These are phyloP conservation scores for Zeus faber DNA, from an alignment of 2,113 vertebrate genomes.

Conservation along the genomic window DNA sequence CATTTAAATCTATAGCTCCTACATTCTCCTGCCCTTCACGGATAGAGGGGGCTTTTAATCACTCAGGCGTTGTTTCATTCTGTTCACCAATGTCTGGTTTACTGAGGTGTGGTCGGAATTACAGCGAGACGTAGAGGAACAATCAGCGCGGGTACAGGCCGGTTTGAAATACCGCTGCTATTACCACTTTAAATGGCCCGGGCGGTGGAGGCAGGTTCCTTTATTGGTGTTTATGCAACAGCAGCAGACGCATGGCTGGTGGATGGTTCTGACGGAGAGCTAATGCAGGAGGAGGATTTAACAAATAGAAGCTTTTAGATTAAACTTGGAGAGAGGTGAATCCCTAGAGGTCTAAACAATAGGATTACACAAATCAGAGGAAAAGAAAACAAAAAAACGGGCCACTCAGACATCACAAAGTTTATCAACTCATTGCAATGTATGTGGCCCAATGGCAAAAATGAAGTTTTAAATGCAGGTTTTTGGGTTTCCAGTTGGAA, in stretches of 20 bases:
- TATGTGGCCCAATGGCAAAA: too few relatives aligned
- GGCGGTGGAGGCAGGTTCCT: constrained; percentile 35
- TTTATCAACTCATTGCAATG: too few relatives aligned
- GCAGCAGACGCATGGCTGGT: constrained; percentile 36
- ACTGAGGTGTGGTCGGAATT: too few relatives aligned
- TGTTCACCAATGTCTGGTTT: too few relatives aligned
- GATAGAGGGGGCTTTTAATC: constrained; percentile 47
- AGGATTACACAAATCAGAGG: constrained; percentile 38
- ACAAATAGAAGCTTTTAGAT: constrained; percentile 63
- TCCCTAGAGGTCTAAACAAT: too few relatives aligned
- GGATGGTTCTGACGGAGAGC: constrained; percentile 49
- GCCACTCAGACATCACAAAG: too few relatives aligned
- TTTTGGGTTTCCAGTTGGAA: too few relatives aligned
- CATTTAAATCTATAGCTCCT: constrained; percentile 48
- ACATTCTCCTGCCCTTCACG: constrained; percentile 34
- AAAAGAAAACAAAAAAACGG: not conserved
- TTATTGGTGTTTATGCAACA: constrained; percentile 54
- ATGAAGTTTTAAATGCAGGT: too few relatives aligned
- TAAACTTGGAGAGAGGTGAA: constrained; percentile 51
- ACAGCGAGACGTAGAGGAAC: constrained; percentile 34
- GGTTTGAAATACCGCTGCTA: constrained; percentile 46
- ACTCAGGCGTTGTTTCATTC: constrained; percentile 42
- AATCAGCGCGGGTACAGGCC: constrained; percentile 17
- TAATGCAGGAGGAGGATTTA: constrained; percentile 53
- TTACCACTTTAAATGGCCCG: constrained; percentile 46